A percentile compares a stretch with the other conserved stretches of the same genome.
Evolutionary conservation across 2,888 invertebrate species (phyloP).

Genomic region (Magallana nippona): DNA sequence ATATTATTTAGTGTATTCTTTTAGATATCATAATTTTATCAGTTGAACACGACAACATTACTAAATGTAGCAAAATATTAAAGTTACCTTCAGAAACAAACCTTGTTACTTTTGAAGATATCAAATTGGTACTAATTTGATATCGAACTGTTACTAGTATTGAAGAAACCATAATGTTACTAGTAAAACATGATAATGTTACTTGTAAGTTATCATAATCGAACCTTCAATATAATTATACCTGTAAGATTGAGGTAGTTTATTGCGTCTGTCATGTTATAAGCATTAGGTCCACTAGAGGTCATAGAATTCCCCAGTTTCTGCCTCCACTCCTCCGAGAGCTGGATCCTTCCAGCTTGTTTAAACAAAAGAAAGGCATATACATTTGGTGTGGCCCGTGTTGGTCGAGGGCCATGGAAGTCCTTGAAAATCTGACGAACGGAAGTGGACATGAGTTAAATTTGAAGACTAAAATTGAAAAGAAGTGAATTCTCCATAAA

Average conservation of each 20-base stretch:
- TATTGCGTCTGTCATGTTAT: slow-evolving; percentile 16
- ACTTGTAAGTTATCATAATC: no score
- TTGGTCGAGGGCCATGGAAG: slow-evolving; percentile 54
- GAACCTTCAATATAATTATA: neutral
- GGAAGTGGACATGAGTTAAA: no score
- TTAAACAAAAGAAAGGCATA: slow-evolving; percentile 54
- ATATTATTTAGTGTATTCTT: no score
- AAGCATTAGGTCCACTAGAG: neutral
- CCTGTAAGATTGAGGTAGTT: slow-evolving; percentile 30
- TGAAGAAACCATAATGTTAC: no score
- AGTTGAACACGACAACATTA: no score
- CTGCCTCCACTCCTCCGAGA: slow-evolving; percentile 43
- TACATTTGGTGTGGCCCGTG: slow-evolving; percentile 48
- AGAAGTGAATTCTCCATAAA: neutral
- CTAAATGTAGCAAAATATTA: no score
- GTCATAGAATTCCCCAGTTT: slow-evolving; percentile 25
- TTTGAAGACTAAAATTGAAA: neutral
- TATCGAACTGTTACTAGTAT: no score
- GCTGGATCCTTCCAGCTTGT: slow-evolving; percentile 46
- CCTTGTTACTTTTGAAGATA: no score
- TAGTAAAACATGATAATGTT: no score
- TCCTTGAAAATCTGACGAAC: slow-evolving; percentile 44
- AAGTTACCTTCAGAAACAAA: no score
- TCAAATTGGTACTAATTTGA: no score
- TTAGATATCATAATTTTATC: no score